Evolutionary conservation across 2,113 vertebrate genomes (phyloP).

Genomic region (Hirundichthys speculiger): DNA sequence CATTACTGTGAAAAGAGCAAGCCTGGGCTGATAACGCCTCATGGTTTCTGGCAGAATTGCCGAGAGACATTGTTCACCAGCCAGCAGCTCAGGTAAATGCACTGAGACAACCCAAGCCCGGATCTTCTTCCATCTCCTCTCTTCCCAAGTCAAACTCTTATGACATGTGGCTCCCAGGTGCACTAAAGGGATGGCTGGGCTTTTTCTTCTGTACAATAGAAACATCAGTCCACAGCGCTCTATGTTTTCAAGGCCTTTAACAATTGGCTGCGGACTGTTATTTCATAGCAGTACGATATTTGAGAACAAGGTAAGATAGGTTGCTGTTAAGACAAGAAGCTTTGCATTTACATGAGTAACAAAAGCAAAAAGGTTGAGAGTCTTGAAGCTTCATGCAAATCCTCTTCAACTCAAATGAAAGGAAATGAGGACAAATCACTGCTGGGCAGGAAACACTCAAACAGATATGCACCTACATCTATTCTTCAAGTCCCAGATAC

Average conservation of each 20-base stretch:
- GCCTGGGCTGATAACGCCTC: constrained; percentile 66
- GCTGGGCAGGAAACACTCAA: constrained; percentile 25
- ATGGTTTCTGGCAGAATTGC: constrained; percentile 56
- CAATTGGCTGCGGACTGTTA: no score
- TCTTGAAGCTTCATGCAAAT: constrained; percentile 40
- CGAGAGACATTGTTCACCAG: constrained; percentile 66
- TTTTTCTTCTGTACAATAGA: no score
- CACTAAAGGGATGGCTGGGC: constrained; percentile 43
- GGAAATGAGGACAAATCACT: constrained; percentile 51
- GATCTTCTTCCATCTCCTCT: constrained; percentile 11
- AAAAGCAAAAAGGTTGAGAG: constrained; percentile 59
- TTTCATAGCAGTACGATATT: no score
- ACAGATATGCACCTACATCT: constrained; percentile 2
- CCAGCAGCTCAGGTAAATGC: constrained; percentile 35
- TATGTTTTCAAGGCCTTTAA: neutral
- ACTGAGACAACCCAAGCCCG: constrained; percentile 3
- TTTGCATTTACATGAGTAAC: constrained; percentile 62
- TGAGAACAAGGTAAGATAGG: neutral
- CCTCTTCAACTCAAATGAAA: constrained; percentile 54
- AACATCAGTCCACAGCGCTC: constrained; percentile 19
- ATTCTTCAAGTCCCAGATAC: constrained; percentile 3
- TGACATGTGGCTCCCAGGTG: constrained; percentile 39
- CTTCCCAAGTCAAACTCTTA: constrained; percentile 42
- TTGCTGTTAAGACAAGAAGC: constrained; percentile 43
- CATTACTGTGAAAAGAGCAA: constrained; percentile 64